Evolutionary conservation across 2,888 invertebrate species (phyloP), one percentile per base, ranked within the genome.

Genomic region (Tachina lurida): DNA sequence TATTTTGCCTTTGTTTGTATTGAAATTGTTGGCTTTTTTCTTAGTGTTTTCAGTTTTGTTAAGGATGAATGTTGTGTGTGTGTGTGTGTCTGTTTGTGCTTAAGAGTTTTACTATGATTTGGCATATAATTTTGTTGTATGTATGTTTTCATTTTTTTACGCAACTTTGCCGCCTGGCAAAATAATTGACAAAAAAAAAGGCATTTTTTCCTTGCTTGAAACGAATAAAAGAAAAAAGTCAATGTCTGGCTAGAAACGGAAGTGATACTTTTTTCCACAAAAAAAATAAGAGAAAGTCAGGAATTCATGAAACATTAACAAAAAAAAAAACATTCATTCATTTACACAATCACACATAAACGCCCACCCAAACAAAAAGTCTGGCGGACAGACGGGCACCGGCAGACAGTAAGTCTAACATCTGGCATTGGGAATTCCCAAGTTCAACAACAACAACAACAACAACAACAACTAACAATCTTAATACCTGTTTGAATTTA

Each of bases 201-300:
- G 52, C 41, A 60, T 31, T 49, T 47, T 15, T 45, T 67, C 43
- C 13, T 19, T 43, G 63, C 67, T 17, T 60, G 47, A 70, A 65
- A 39, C 54, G 63, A 45, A 71, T 45, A 58, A 75, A 45, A 39
- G 67, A 83, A 87, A 87, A 88, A 88, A 87, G 87, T 88, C 78
- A 75, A 74, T 86, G 88, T 88, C 88, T 87, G 86, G 77, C 79
- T 82, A 68, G 68, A 60, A 82, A 76, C 86, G 87, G 88, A 88
- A 87, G 80, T 87, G 85, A 86, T 86, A 83, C 82, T 86, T 86
- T 86, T 83, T 52, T 7, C 62, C 31, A 70, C 45, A 54, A 67
- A 56, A 56, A 65, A 39, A 71, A 54, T 17, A 74, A 68, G 47
- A 52, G 47, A 78, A 60, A 56, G 19, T 31, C n/a, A 17, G 19